Conservation (phyloP, 2,888 invertebrate species). For the Trachelus iudaicus region DNA sequence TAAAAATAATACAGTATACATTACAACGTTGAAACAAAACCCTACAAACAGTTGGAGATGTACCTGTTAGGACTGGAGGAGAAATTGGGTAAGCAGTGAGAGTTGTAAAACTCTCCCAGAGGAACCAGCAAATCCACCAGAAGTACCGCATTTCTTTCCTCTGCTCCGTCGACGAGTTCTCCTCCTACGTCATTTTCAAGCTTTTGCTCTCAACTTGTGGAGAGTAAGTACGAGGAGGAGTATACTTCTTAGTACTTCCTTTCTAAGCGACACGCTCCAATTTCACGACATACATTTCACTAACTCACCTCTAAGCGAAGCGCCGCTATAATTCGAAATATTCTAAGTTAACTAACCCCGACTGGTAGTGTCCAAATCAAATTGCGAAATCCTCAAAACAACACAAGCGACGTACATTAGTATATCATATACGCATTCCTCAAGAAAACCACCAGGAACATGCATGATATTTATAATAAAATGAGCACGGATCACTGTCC, state of each 20-base stretch:
- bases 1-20: not conserved
- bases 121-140: conserved; percentile 53
- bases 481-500: not conserved
- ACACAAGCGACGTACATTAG: not conserved
- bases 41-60: not conserved
- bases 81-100: conserved; percentile 53
- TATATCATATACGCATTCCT: not conserved
- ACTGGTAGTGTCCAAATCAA: not conserved
- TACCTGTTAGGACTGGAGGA: conserved; percentile 35
- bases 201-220: not conserved
- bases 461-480: not conserved
- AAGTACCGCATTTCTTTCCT: conserved; percentile 51
- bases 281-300: conserved; percentile 25
- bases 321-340: not conserved
- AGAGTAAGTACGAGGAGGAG: not conserved
- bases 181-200: conserved; percentile 36
- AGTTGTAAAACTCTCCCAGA: conserved; percentile 55
- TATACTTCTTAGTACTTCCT: not conserved
- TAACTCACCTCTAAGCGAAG: not conserved
- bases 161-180: conserved; percentile 32
- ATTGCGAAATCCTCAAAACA: not conserved
- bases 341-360: not conserved
- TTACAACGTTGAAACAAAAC: not conserved
- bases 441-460: not conserved
- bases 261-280: conserved; percentile 18